Evolutionary conservation across 2,113 vertebrate species (phyloP).

Genomic region (Mastomys natalensis): DNA sequence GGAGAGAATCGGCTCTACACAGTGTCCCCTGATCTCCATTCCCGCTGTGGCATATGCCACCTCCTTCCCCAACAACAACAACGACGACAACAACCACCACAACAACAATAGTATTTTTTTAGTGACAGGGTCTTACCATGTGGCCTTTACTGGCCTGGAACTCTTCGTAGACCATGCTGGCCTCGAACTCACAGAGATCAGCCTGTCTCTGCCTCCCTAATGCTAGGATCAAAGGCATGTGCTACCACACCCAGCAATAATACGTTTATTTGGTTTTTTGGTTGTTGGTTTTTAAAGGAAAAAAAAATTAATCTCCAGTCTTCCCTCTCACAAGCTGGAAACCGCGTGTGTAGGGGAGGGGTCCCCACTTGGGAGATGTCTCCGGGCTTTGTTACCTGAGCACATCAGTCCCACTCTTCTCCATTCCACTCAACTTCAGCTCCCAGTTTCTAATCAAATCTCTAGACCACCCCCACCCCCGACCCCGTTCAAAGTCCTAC

Average conservation of each 20-base stretch:
- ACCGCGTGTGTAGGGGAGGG: not conserved
- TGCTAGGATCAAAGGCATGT: not conserved
- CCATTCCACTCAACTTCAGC: not conserved
- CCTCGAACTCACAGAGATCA: not conserved
- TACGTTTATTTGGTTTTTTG: not conserved
- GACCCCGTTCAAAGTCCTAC: slow-evolving; percentile 34
- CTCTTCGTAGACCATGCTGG: not conserved
- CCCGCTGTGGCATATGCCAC: not conserved
- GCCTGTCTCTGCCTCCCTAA: not conserved
- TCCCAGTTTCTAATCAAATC: not conserved
- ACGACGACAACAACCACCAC: not conserved
- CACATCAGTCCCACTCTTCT: not conserved
- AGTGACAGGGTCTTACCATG: not conserved
- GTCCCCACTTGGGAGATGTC: not conserved
- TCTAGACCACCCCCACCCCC: not conserved
- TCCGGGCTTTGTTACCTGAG: not conserved
- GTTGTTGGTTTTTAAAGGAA: not conserved
- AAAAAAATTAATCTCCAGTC: not conserved
- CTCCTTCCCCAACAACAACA: not conserved
- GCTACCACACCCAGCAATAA: not conserved
- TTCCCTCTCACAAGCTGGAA: not conserved
- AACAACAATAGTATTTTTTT: not conserved
- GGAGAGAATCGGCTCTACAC: not conserved
- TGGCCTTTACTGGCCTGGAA: not conserved
- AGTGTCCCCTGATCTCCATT: not conserved